Evolutionary conservation across 2,113 vertebrate species (phyloP), one percentile per base, ranked within the genome.

Genomic region (Malurus alboscapulatus): DNA sequence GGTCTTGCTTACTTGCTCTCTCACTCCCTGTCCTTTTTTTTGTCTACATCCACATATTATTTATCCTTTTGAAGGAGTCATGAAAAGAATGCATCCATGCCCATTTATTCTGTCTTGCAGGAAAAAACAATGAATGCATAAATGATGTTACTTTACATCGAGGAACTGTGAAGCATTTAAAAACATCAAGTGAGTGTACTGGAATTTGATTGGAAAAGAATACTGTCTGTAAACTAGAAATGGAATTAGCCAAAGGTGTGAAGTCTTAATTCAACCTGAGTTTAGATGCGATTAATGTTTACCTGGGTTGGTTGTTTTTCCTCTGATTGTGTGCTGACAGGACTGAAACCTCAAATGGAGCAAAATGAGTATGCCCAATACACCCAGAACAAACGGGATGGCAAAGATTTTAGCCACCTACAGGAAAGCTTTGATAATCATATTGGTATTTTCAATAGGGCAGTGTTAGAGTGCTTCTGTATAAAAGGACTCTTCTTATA

Each of bases 41-140:
- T 85, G 38, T 85, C 45, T 85, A 32, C 3, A 2, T 17, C 34
- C 9, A 32, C 27, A 7, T 87, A 57, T 55, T 74, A 87, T 75
- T 87, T 82, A 79, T 92, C 66, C 53, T 73, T 94, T 82, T 85
- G 69, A 96, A 91, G 77, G 34, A 82, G 73, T 83, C 32, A n/a
- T 61, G 73, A 53, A 75, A 77, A 84, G 61, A 65, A 65, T 88
- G 36, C 50, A 57, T 76, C 48, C 71, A 42, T 73, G 54, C 29
- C 77, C 24, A 48, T 93, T 73, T 92, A 54, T 82, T 84, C 71
- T 94, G 81, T 78, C 66, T 93, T 75, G 50, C 57, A 93, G 88
- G 50, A 82, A 84, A 91, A 96, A 88, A 38, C 77, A 91, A n/a
- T 93, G 77, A 91, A 91, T 93, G 50, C 58, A 73, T 88, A 89